phyloP scores from a whole-genome alignment of 2,113 vertebrate species.

The Nymphicus hollandicus region DNA sequence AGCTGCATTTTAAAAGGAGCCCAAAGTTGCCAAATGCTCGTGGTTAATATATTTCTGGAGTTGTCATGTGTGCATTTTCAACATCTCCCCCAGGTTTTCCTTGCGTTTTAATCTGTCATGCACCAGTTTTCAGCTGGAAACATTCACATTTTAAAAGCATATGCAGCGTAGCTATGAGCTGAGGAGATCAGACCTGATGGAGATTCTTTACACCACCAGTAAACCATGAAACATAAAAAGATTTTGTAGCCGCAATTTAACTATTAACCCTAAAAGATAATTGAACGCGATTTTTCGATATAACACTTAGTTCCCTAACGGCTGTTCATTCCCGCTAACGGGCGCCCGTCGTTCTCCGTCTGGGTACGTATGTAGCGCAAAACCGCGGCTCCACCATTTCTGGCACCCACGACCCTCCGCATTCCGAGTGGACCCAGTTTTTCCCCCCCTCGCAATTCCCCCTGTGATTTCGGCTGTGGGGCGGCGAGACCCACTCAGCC shows the following conservation, averaged over 20 bases:
- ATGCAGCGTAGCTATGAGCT: conserved; percentile 69
- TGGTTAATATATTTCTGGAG: conserved; percentile 72
- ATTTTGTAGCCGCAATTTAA: conserved; percentile 71
- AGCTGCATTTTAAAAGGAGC: conserved; percentile 61
- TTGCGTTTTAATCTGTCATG: conserved; percentile 74
- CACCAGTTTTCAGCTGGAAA: conserved; percentile 78
- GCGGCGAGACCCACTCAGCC: not conserved
- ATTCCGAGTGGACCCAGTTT: not conserved
- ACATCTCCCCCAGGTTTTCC: conserved; percentile 75
- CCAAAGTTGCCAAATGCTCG: conserved; percentile 51
- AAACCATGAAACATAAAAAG: conserved; percentile 79
- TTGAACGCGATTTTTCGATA: conserved; percentile 62
- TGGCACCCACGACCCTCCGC: not conserved
- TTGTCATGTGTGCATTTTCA: conserved; percentile 71
- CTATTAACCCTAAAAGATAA: conserved; percentile 77
- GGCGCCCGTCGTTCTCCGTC: not conserved
- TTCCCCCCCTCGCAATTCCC: fast-evolving
- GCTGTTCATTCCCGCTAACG: conserved; percentile 30
- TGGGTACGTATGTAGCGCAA: not conserved
- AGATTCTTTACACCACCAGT: conserved; percentile 67
- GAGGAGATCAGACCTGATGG: conserved; percentile 65
- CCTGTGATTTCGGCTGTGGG: not conserved
- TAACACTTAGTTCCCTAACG: conserved; percentile 57
- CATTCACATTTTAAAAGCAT: conserved; percentile 78
- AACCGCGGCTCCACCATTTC: not conserved